Evolutionary conservation across 2,113 vertebrate genomes (phyloP).

Genomic region (Saguinus midas): DNA sequence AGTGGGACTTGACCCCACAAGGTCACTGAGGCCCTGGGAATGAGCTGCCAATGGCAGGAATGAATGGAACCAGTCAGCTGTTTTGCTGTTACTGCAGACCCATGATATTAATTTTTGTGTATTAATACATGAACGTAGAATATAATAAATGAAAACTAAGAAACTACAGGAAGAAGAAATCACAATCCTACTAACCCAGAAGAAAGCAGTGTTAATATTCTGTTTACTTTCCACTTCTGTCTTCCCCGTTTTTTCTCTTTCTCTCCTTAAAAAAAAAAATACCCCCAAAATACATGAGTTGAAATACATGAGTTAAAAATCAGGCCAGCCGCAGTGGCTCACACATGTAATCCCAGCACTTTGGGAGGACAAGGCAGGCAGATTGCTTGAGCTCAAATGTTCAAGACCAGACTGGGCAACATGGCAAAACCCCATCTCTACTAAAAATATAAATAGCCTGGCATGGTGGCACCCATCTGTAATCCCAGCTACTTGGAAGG

Average conservation of each 20-base stretch:
- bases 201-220: background rate
- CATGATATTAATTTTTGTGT: background rate
- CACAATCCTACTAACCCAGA: background rate
- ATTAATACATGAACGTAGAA: background rate
- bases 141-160: background rate
- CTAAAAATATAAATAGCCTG: no score
- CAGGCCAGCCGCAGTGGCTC: no score
- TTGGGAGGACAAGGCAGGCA: no score
- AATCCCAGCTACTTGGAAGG: no score
- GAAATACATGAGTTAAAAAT: background rate
- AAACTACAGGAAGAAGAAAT: background rate
- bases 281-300: background rate
- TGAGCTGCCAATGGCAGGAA: background rate
- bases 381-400: no score
- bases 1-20: fast-evolving
- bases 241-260: background rate
- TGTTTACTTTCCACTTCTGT: background rate
- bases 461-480: no score
- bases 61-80: background rate
- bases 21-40: background rate
- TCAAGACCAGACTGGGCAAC: no score
- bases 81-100: background rate
- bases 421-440: no score
- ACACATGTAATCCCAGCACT: no score
- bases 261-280: background rate